Evolutionary conservation across 23 tunicate genomes (phyloP), one percentile per base, ranked within the genome.

Genomic region (Trididemnum miniatum): DNA sequence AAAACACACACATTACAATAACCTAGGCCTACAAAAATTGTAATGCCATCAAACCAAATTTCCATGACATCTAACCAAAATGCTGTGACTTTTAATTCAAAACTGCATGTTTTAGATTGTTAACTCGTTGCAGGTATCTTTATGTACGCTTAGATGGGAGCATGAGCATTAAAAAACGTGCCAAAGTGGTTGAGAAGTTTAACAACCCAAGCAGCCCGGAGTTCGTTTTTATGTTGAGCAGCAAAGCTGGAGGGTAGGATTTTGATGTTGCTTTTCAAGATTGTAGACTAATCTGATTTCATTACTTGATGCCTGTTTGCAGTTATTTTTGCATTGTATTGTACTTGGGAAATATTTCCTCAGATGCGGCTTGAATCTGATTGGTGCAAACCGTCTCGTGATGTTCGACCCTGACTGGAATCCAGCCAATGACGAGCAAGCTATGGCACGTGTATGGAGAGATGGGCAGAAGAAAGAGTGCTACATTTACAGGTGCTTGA

Each of bases 341-440:
- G 15, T 44, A 44, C 9, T 15, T 9, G 9, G 15, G 54, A 9
- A 44, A 7, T 44, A 7, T 9, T 44, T 44, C 12, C 15, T 44
- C 25, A 91, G 98, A 15, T 95, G 98, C 85, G 98, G 98, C 67
- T 77, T 95, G 71, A 95, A 95, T 59, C 80, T 95, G 88, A 95
- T 95, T 66, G 98, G 98, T 60, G 98, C 98, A 69, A 95, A 95
- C 69, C 88, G 98, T 38, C 69, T 95, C 35, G 91, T 95, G 71
- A 95, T 95, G 98, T 95, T 95, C 65, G 98, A 95, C 52, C 98
- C 98, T 2, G 98, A 95, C 63, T 95, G 98, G 98, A 95, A 95
- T 65, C 98, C 98, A 71, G 98, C 98, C 80, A 95, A 95, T 67
- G 98, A 95, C 54, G 98, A 95, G 51, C 98, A 95, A 62, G 98